Conservation (phyloP, 2,888 invertebrate genomes). For the Dryadula phaetusa region DNA sequence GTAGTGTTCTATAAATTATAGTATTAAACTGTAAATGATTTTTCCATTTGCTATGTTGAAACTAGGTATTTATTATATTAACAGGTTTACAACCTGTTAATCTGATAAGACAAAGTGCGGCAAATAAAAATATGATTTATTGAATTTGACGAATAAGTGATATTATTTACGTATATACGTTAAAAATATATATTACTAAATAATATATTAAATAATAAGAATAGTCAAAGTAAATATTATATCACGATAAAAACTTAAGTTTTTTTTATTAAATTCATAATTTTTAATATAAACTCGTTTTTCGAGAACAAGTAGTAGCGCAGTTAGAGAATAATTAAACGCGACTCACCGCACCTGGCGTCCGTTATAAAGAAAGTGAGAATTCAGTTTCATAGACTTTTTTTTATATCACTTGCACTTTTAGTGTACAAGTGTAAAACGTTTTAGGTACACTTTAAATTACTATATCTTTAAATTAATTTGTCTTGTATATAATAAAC, state of each 20-base stretch:
- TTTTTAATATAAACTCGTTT: neutral
- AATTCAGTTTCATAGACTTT: conserved; percentile 55
- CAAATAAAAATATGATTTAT: too few species aligned
- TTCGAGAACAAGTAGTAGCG: conserved; percentile 55
- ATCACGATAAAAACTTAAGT: too few species aligned
- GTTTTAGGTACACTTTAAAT: neutral
- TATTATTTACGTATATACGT: too few species aligned
- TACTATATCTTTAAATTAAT: too few species aligned
- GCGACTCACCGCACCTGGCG: conserved; percentile 56
- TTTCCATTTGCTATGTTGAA: neutral
- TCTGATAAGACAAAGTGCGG: too few species aligned
- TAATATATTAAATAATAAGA: too few species aligned
- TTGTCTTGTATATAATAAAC: too few species aligned
- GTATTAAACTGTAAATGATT: neutral
- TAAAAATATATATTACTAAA: too few species aligned
- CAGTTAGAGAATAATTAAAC: conserved; percentile 58
- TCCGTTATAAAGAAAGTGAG: conserved; percentile 68
- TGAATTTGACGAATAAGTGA: too few species aligned
- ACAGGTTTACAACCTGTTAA: too few species aligned
- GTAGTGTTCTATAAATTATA: conserved; percentile 3
- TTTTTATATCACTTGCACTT: conserved; percentile 41
- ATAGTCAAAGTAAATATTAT: too few species aligned
- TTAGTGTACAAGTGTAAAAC: neutral
- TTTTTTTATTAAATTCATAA: neutral
- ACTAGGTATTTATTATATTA: too few species aligned